Conservation (phyloP, 2,797 vertebrate species). For the Eidolon dupreanum region DNA sequence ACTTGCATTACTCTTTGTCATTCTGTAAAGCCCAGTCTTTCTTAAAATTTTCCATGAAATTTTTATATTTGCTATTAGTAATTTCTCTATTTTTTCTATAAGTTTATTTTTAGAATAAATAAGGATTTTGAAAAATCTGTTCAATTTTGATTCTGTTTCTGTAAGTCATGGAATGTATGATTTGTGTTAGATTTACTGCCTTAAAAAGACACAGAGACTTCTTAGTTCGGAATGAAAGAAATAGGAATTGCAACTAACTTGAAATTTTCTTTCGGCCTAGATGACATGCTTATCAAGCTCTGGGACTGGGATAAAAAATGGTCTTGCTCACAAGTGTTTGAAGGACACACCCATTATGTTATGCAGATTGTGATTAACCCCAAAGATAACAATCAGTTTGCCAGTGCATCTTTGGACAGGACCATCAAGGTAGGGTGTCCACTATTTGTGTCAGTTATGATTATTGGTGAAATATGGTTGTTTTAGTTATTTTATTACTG, state of each 20-base stretch:
- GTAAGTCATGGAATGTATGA: constrained; percentile 48
- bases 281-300: constrained; percentile 99
- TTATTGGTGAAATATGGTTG: not conserved
- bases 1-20: not conserved
- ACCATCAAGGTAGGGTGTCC: constrained; percentile 94
- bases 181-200: constrained; percentile 51
- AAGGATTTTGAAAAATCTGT: constrained; percentile 38
- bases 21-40: not conserved
- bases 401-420: constrained; percentile 96
- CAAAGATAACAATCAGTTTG: constrained; percentile 99
- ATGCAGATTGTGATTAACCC: constrained; percentile 99
- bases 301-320: constrained; percentile 99
- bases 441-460: not conserved
- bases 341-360: constrained; percentile 98
- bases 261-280: constrained; percentile 82
- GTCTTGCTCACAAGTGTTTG: constrained; percentile 98
- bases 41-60: not conserved
- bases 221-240: constrained; percentile 37
- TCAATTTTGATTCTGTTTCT: not conserved
- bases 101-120: constrained; percentile 37
- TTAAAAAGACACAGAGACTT: not conserved
- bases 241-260: constrained; percentile 48
- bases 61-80: constrained; percentile 32
- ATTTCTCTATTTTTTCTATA: not conserved
- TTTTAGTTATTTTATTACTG: not conserved